These are phyloP conservation scores for Lutraria rhynchaena DNA, from an alignment of 1,140 invertebrate species.

Conservation along the genomic window DNA sequence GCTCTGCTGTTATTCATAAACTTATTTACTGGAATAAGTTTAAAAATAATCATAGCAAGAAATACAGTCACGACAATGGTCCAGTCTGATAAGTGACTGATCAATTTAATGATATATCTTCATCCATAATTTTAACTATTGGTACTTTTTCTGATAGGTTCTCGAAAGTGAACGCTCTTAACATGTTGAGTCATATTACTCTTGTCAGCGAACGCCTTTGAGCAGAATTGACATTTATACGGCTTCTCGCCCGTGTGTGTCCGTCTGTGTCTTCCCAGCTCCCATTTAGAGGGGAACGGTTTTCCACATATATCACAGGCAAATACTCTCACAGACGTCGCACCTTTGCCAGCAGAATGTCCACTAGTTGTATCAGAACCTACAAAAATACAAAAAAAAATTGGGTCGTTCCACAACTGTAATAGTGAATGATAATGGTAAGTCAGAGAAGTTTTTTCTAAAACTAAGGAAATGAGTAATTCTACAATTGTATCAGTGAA, in stretches of 20 bases:
- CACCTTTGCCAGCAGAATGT: slow-evolving; percentile 1
- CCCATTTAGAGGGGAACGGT: slow-evolving; percentile 50
- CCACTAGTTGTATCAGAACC: neutral
- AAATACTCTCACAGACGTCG: slow-evolving; percentile 13
- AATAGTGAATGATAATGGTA: too few relatives aligned
- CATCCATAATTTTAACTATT: too few relatives aligned
- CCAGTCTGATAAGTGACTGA: too few relatives aligned
- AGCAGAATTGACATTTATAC: slow-evolving; percentile 24
- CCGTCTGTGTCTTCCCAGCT: slow-evolving; percentile 37
- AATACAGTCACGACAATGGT: too few relatives aligned
- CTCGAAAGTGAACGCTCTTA: slow-evolving; percentile 28
- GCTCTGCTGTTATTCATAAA: too few relatives aligned
- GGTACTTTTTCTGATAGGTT: slow-evolving; percentile 24
- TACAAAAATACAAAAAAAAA: neutral
- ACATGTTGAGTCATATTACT: slow-evolving; percentile 61
- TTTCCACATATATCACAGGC: slow-evolving; percentile 36
- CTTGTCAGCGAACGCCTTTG: slow-evolving; percentile 38
- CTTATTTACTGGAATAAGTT: too few relatives aligned
- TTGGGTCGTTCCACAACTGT: too few relatives aligned
- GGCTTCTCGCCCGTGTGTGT: slow-evolving; percentile 55
- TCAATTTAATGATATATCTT: too few relatives aligned
- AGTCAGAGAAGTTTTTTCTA: too few relatives aligned
- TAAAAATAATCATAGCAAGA: too few relatives aligned
- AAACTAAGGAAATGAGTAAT: too few relatives aligned
- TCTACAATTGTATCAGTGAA: too few relatives aligned